Evolutionary conservation across 2,113 vertebrate genomes (phyloP).

Genomic region (Echinops telfairi): DNA sequence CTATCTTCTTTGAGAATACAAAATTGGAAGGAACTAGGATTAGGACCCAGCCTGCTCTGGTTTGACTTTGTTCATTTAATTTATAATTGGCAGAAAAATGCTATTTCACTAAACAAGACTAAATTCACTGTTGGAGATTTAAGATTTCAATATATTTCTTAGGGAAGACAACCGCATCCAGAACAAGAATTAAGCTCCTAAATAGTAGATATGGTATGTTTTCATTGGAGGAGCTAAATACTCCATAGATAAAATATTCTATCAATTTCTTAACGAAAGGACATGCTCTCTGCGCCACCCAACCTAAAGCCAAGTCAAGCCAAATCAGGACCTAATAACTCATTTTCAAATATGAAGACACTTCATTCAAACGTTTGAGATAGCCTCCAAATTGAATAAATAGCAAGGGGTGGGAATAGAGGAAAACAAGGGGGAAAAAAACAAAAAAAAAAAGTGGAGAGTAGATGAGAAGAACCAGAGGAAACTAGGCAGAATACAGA

Average conservation of each 20-base stretch:
- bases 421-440: too few relatives aligned
- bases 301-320: neutral
- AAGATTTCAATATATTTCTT: neutral
- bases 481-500: too few relatives aligned
- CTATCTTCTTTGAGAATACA: neutral
- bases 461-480: too few relatives aligned
- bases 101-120: neutral
- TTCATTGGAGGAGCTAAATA: neutral
- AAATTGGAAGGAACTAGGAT: neutral
- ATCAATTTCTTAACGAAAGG: too few relatives aligned
- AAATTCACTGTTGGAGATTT: neutral
- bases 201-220: neutral
- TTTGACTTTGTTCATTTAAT: neutral
- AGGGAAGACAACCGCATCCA: neutral
- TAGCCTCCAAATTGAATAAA: too few relatives aligned
- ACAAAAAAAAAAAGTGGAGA: too few relatives aligned
- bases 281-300: neutral
- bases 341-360: conserved; percentile 43
- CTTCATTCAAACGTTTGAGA: neutral
- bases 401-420: too few relatives aligned
- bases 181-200: neutral
- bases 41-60: neutral
- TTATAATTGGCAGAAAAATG: neutral
- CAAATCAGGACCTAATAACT: neutral
- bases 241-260: neutral